phyloP scores from a whole-genome alignment of 2,113 vertebrate species.

The Dolichallabes microphthalmus region DNA sequence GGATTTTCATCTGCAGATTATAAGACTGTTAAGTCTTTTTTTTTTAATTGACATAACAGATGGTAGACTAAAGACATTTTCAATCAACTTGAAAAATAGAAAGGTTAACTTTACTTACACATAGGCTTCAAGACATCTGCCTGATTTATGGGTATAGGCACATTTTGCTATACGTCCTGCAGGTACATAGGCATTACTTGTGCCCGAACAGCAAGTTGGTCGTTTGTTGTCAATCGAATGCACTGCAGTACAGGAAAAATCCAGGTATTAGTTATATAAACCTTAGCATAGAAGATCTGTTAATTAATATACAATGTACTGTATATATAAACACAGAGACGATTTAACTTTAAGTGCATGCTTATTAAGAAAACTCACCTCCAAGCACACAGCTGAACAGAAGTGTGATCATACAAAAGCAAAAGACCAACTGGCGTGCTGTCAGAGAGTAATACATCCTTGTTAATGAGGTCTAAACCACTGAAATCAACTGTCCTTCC shows the following conservation, averaged over 20 bases:
- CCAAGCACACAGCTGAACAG: constrained; percentile 21
- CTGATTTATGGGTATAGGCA: not conserved
- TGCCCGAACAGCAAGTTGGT: not conserved
- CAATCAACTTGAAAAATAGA: not conserved
- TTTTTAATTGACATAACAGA: not conserved
- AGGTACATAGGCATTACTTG: fast-evolving
- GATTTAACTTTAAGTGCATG: not conserved
- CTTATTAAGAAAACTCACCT: constrained; percentile 38
- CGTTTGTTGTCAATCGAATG: not conserved
- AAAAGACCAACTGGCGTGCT: not conserved
- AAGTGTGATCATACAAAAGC: not conserved
- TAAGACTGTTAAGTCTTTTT: not conserved
- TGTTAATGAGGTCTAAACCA: not conserved
- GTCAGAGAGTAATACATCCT: constrained; percentile 27
- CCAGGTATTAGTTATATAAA: not conserved
- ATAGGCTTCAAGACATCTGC: constrained; percentile 18
- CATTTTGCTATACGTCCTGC: not conserved
- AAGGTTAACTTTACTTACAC: constrained; percentile 40
- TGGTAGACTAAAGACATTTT: not conserved
- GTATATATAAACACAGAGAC: not conserved
- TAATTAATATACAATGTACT: too few relatives aligned
- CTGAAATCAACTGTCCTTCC: not conserved
- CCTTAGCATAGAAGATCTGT: not conserved
- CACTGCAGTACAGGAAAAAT: constrained; percentile 8
- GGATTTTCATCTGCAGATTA: not conserved